phyloP scores from a whole-genome alignment of 2,113 vertebrate genomes.

The Rynchops niger region DNA sequence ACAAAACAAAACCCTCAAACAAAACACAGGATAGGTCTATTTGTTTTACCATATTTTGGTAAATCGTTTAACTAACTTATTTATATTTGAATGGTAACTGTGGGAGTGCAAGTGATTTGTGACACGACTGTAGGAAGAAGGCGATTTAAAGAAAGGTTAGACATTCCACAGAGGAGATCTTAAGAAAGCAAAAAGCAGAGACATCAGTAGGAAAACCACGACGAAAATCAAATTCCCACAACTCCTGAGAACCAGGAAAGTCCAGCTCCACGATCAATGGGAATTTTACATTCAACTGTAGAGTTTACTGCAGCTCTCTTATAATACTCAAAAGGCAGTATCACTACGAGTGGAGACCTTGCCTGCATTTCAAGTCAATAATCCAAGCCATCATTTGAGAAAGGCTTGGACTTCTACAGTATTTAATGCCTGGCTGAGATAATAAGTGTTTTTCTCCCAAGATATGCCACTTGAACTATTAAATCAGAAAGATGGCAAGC shows the following conservation, averaged over 20 bases:
- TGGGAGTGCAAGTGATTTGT: background rate
- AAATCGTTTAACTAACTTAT: conserved; percentile 22
- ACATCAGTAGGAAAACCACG: background rate
- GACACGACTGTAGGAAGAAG: background rate
- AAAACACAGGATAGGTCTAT: background rate
- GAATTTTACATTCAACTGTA: background rate
- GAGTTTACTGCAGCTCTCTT: background rate
- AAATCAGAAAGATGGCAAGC: background rate
- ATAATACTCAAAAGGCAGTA: background rate
- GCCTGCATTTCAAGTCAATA: background rate
- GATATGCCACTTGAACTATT: background rate
- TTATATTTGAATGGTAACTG: background rate
- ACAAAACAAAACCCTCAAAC: background rate
- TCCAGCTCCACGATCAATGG: background rate
- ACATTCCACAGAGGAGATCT: background rate
- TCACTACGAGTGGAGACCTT: fast-evolving
- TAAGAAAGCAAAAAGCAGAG: background rate
- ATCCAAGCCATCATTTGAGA: background rate
- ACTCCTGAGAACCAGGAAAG: background rate
- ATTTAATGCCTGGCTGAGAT: background rate
- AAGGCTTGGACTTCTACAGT: background rate
- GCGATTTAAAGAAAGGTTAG: background rate
- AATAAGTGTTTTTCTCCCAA: background rate
- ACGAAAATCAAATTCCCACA: background rate
- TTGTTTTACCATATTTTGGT: conserved; percentile 33